Evolutionary conservation across 35 echinoderm and acorn worm genomes (phyloP), one percentile per base, ranked within the genome.

Genomic region (Diadema setosum): DNA sequence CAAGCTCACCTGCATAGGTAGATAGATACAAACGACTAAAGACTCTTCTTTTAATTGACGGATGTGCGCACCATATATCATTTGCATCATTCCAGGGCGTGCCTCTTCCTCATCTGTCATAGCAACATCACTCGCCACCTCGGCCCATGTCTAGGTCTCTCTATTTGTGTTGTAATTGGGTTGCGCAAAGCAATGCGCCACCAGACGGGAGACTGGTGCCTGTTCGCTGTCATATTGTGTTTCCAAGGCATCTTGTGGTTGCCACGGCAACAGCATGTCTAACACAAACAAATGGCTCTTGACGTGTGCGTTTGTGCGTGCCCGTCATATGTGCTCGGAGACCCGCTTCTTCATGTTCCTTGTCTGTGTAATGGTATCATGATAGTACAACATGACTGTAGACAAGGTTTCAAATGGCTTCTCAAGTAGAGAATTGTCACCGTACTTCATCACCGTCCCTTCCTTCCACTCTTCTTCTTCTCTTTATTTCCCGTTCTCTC

Each of bases 91-190:
- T n/a, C n/a, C n/a, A n/a, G n/a, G n/a, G n/a, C n/a, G n/a, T n/a
- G n/a, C n/a, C n/a, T n/a, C n/a, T n/a, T n/a, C n/a, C n/a, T n/a
- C n/a, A n/a, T n/a, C n/a, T n/a, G n/a, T n/a, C n/a, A n/a, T n/a
- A n/a, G n/a, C n/a, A n/a, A n/a, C n/a, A n/a, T n/a, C n/a, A n/a
- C n/a, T n/a, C n/a, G n/a, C n/a, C n/a, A n/a, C n/a, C n/a, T n/a
- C n/a, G n/a, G n/a, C n/a, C n/a, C n/a, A n/a, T n/a, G n/a, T 67
- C 63, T 67, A 67, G 2, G 63, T 31, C 37, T 34, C 63, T 67
- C 63, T 67, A 67, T 67, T 67, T 67, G 63, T 67, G 63, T 67
- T 67, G 63, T 30, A 67, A 67, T 67, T 67, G 63, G 63, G 63
- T 67, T 67, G 63, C 27, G 63, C 63, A 67, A 67, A 67, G 63